Evolutionary conservation across 2,888 invertebrate genomes (phyloP).

Genomic region (Seira ritae): DNA sequence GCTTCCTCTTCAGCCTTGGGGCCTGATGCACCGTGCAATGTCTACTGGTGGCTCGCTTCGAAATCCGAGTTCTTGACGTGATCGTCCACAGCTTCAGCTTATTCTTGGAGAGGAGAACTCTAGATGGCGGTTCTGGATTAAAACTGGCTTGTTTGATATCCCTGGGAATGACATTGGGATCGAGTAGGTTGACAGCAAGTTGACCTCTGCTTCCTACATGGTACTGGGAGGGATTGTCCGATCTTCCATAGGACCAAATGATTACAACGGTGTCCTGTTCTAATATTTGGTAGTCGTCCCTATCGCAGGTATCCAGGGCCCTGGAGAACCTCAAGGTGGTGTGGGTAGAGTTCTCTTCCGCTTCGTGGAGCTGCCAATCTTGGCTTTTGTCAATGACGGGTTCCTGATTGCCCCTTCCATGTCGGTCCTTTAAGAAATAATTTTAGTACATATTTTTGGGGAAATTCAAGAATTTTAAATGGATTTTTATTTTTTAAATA

Average conservation of each 20-base stretch:
- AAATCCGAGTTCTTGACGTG: background rate
- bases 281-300: background rate
- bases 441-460: background rate
- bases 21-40: constrained; percentile 27
- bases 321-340: constrained; percentile 24
- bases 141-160: background rate
- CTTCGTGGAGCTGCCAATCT: background rate
- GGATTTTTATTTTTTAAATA: background rate
- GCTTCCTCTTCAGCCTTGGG: constrained; percentile 21
- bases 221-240: background rate
- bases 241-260: constrained; percentile 23
- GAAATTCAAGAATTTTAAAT: background rate
- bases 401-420: background rate
- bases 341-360: background rate
- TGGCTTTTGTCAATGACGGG: background rate
- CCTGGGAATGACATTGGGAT: constrained; percentile 16
- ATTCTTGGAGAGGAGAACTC: background rate
- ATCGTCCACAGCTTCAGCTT: constrained; percentile 28
- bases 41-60: background rate
- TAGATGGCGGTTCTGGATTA: background rate
- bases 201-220: background rate
- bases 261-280: background rate
- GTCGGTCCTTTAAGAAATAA: background rate
- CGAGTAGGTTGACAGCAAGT: background rate
- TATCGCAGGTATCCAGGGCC: constrained; percentile 32